Base-by-base conservation (phyloP, 92 coral and sea anemone species). In the Porites lobata region DNA sequence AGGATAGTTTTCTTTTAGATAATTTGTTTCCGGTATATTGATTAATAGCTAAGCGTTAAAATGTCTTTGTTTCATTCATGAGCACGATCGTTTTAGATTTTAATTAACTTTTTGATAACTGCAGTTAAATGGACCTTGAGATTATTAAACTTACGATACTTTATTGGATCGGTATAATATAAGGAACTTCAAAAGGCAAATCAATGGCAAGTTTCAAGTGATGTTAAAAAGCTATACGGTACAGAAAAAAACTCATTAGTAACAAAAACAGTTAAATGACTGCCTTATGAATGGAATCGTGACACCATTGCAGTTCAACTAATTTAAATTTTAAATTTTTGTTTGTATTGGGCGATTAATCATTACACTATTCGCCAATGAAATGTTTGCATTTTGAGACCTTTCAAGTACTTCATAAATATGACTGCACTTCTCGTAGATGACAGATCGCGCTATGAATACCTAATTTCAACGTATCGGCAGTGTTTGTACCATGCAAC, bases 281-380 rank as follows among this genome's bases (percentile, higher is more conserved):
- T 9, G 59, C 59, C 8, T 10, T 19, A 62, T 14, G 18, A 19
- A 13, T 12, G 54, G 21, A 29, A 12, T 10, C 21, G 61, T 18
- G 77, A 73, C 77, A 58, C 59, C 29, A 72, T 10, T 19, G 14
- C 17, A 72, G 58, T 43, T 72, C 29, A 43, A 18, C 50, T 20
- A 29, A 74, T 74, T 74, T 74, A 52, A 52, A 74, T 52, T 74
- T 59, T 54, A 59, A 83, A 83, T 83, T 72, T 72, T 19, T 52
- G 52, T 72, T 83, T 61, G 72, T 43, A 26, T 50, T 64, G 15
- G 20, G 80, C 68, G 87, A 84, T 84, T 71, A 84, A 84, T 84
- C 0, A 83, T 72, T 50, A 73, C n/a, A 21, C 59, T 51, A 52
- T 50, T 17, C 87, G 63, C 87, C 87, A 84, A 84, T 84, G 79